Percentiles rank a stretch among this genome's conserved stretches.
Conservation (phyloP, 2,888 invertebrate genomes). For the Cerastis leucographa region DNA sequence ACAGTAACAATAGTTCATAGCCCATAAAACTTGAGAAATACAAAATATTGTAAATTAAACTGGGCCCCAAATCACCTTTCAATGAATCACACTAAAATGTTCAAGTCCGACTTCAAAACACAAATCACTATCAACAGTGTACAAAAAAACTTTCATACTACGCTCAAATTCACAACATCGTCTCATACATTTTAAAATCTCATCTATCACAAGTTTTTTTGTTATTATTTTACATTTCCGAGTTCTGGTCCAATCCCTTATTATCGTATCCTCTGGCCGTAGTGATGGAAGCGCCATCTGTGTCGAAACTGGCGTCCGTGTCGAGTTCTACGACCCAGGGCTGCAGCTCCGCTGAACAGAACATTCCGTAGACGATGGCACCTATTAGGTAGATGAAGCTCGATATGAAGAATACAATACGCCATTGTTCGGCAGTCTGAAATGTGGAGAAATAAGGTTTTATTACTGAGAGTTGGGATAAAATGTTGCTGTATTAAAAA, state of each 20-base stretch:
- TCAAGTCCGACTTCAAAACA: background rate
- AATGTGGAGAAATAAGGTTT: slow-evolving; percentile 51
- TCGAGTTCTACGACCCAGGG: slow-evolving; percentile 93
- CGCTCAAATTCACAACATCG: slow-evolving; percentile 1
- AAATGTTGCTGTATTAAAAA: no score
- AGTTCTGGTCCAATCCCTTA: slow-evolving; percentile 82
- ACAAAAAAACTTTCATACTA: background rate
- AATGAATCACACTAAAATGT: background rate
- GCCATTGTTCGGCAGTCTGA: slow-evolving; percentile 95
- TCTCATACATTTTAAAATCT: background rate
- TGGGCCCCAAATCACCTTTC: background rate
- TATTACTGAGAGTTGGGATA: background rate
- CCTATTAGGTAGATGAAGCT: slow-evolving; percentile 96
- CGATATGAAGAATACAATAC: slow-evolving; percentile 96
- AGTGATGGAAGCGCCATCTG: slow-evolving; percentile 84
- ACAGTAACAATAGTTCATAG: background rate
- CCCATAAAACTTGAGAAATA: background rate
- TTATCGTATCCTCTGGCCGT: slow-evolving; percentile 83
- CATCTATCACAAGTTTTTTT: slow-evolving; percentile 46
- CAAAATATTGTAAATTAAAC: no score
- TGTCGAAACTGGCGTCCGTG: slow-evolving; percentile 84
- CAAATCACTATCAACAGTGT: slow-evolving; percentile 1
- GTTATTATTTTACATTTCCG: slow-evolving; percentile 77
- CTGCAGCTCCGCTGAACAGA: slow-evolving; percentile 95
- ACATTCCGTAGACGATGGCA: slow-evolving; percentile 95